Base-by-base conservation (phyloP, 2,113 vertebrate genomes). In the Tetraodon nigroviridis region DNA sequence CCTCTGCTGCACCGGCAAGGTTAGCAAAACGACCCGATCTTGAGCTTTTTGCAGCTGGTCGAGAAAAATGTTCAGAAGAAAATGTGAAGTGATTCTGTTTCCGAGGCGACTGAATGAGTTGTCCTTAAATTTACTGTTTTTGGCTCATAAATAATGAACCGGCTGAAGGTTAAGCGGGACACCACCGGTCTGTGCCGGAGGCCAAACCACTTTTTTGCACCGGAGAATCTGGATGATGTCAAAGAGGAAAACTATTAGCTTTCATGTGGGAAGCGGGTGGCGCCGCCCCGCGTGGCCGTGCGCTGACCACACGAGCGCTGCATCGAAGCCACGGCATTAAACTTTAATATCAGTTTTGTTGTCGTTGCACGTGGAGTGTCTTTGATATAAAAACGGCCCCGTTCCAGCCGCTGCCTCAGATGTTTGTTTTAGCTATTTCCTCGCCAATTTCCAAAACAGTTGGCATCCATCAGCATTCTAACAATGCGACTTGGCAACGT, bases 401-500 rank as follows among this genome's bases (percentile, higher is more conserved):
- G 72, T 66, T 64, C 55, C 64, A 81, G 61, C 73, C 60, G 56
- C 42, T 0, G 72, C 75, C 71, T 87, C 69, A 83, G 79, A 87
- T 86, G 81, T 84, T 85, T 83, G 76, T 73, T 58, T 76, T 62
- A 32, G 58, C 41, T 55, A 57, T 72, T 71, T 73, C 18, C 66
- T 64, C 67, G 70, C 67, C 78, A 77, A 81, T 81, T 86, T 87
- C 71, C 68, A 65, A 83, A 86, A 71, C 86, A 75, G 76, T 88
- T 90, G 86, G 82, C 82, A 80, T 84, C 74, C 61, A 66, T 79
- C 81, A 76, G 60, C 68, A 71, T 63, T 80, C 74, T 69, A 80
- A 86, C 87, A 87, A 82, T 83, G 82, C 69, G 73, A 58, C 71
- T 82, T 90, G 88, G 84, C 86, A 85, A 58, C 58, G 5, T 56